Evolutionary conservation across 2,888 invertebrate species (phyloP).

Genomic region (Calameuta filiformis): DNA sequence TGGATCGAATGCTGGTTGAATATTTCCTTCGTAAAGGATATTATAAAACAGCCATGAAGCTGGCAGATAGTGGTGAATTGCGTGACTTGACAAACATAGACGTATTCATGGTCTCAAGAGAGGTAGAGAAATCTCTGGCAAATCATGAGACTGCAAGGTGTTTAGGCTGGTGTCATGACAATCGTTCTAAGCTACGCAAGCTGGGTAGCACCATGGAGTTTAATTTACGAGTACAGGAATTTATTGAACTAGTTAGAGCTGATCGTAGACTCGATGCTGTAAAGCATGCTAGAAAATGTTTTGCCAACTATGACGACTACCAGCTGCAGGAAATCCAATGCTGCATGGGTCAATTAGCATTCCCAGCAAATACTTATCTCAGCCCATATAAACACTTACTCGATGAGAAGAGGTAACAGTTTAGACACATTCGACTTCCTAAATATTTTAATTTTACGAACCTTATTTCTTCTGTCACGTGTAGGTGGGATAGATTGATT

Average conservation of each 20-base stretch:
- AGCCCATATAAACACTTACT: conserved; percentile 79
- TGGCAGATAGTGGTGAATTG: conserved; percentile 84
- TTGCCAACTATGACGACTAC: conserved; percentile 87
- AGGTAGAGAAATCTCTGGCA: conserved; percentile 87
- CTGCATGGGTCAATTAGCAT: conserved; percentile 95
- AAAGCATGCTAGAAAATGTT: conserved; percentile 92
- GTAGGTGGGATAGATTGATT: conserved; percentile 86
- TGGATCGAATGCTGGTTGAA: conserved; percentile 97
- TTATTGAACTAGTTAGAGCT: conserved; percentile 91
- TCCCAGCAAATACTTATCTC: conserved; percentile 79
- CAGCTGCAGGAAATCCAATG: conserved; percentile 89
- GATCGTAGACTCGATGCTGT: conserved; percentile 92
- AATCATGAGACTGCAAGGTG: conserved; percentile 88
- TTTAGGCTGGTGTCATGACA: conserved; percentile 95
- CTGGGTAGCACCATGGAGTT: conserved; percentile 96
- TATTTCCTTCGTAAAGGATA: conserved; percentile 95
- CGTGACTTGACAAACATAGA: conserved; percentile 94
- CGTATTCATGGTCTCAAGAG: conserved; percentile 84
- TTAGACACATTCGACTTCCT: background rate
- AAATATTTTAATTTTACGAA: background rate
- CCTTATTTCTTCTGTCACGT: background rate
- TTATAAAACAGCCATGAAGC: conserved; percentile 90
- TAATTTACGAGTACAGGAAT: conserved; percentile 92
- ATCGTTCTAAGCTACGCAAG: conserved; percentile 93
- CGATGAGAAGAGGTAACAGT: conserved; percentile 68